Evolutionary conservation across 2,888 invertebrate species (phyloP).

Genomic region (Lumbricus terrestris): DNA sequence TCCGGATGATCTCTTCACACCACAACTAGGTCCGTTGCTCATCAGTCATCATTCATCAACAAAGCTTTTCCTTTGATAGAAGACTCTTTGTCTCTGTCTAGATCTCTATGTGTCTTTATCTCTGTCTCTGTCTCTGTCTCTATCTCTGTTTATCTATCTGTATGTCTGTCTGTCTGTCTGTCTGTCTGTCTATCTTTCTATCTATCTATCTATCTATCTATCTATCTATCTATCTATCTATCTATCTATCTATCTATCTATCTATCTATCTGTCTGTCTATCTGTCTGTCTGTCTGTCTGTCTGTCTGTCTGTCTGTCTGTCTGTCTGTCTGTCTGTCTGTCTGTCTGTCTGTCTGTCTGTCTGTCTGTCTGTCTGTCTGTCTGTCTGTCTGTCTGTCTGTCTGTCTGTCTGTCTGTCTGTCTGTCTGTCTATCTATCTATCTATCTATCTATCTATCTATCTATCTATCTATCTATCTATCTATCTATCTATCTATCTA

Average conservation of each 20-base stretch:
- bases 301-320: not conserved
- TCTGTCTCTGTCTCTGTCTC: too few relatives aligned
- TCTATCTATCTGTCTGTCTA: not conserved
- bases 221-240: too few relatives aligned
- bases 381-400: not conserved
- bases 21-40: too few relatives aligned
- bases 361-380: not conserved
- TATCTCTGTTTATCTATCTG: not conserved
- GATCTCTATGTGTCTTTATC: too few relatives aligned
- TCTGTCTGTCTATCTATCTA: not conserved
- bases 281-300: not conserved
- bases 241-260: not conserved
- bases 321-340: not conserved
- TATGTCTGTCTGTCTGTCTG: not conserved
- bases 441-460: not conserved
- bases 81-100: too few relatives aligned
- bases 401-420: not conserved
- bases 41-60: too few relatives aligned
- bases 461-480: not conserved
- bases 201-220: too few relatives aligned
- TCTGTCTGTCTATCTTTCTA: not conserved
- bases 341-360: slow-evolving; percentile 3
- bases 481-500: not conserved
- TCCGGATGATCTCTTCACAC: too few relatives aligned
- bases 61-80: too few relatives aligned